phyloP scores from a whole-genome alignment of 2,113 vertebrate genomes.

The Desmodus rotundus region DNA sequence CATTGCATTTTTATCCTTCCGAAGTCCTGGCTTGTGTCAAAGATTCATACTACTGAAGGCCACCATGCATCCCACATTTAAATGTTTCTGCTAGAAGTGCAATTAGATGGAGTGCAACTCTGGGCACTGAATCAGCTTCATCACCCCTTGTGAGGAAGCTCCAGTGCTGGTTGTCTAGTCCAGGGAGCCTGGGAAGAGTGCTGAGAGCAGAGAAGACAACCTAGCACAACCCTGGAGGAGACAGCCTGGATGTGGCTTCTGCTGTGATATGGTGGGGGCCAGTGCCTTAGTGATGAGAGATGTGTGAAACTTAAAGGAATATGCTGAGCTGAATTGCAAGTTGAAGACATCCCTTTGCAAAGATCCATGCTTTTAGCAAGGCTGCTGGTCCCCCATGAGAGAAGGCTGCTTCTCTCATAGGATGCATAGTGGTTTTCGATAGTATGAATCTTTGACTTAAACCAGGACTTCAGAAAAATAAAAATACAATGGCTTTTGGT shows the following conservation, averaged over 20 bases:
- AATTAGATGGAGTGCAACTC: not conserved
- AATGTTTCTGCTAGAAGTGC: fast-evolving
- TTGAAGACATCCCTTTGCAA: fast-evolving
- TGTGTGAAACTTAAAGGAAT: fast-evolving
- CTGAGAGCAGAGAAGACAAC: not conserved
- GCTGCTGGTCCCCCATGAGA: too few species aligned
- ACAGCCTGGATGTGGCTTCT: fast-evolving
- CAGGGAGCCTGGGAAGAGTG: not conserved
- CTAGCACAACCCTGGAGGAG: too few species aligned
- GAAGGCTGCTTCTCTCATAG: not conserved
- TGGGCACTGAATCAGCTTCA: not conserved
- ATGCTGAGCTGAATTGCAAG: fast-evolving
- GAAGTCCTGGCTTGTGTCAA: not conserved
- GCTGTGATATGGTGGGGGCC: fast-evolving
- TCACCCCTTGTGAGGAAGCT: not conserved
- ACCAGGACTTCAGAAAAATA: not conserved
- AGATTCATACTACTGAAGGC: not conserved
- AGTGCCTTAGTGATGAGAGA: too few species aligned
- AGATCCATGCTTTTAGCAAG: too few species aligned
- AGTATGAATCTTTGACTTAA: not conserved
- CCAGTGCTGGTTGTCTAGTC: not conserved
- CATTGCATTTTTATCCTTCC: not conserved
- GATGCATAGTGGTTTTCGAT: not conserved
- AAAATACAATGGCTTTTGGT: not conserved
- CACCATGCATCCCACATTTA: not conserved